phyloP scores from a whole-genome alignment of 2,797 vertebrate species.

The Centroberyx gerrardi region DNA sequence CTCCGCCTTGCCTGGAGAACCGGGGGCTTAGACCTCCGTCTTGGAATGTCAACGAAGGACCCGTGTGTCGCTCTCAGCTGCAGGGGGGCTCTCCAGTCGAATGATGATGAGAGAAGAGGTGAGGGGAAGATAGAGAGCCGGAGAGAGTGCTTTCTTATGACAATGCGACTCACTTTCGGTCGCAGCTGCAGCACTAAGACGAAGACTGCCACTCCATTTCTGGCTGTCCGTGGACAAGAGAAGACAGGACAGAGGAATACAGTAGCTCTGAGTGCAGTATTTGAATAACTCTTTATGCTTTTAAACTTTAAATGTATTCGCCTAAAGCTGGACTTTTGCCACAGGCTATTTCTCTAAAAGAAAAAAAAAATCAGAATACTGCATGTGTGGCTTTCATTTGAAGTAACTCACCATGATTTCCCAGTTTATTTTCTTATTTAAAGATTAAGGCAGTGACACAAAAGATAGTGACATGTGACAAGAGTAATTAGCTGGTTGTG shows the following conservation, averaged over 20 bases:
- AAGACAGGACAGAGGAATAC: neutral
- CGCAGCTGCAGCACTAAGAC: slow-evolving; percentile 26
- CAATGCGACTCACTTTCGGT: slow-evolving; percentile 39
- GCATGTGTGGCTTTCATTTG: slow-evolving; percentile 11
- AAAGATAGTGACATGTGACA: slow-evolving; percentile 32
- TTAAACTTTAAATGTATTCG: slow-evolving; percentile 29
- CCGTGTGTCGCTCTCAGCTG: slow-evolving; percentile 54
- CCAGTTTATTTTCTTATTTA: slow-evolving; percentile 46
- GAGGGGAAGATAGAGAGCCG: slow-evolving; percentile 3
- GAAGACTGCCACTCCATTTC: neutral
- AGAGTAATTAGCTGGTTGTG: neutral
- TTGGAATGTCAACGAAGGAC: slow-evolving; percentile 68
- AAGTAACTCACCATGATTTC: slow-evolving; percentile 43
- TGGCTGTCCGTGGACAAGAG: neutral
- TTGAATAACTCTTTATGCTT: slow-evolving; percentile 38
- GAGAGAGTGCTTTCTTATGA: slow-evolving; percentile 59
- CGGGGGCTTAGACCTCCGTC: slow-evolving; percentile 33
- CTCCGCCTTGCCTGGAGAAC: slow-evolving; percentile 49
- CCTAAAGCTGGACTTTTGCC: slow-evolving; percentile 60
- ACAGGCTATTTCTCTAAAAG: slow-evolving; percentile 56
- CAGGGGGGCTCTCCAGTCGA: slow-evolving; percentile 51
- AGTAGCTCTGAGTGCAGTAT: slow-evolving; percentile 21
- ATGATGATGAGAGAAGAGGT: slow-evolving; percentile 50
- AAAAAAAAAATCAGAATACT: slow-evolving; percentile 52
- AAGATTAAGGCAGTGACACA: slow-evolving; percentile 44